Evolutionary conservation across 2,888 invertebrate species (phyloP).

Genomic region (Ophraella communa): DNA sequence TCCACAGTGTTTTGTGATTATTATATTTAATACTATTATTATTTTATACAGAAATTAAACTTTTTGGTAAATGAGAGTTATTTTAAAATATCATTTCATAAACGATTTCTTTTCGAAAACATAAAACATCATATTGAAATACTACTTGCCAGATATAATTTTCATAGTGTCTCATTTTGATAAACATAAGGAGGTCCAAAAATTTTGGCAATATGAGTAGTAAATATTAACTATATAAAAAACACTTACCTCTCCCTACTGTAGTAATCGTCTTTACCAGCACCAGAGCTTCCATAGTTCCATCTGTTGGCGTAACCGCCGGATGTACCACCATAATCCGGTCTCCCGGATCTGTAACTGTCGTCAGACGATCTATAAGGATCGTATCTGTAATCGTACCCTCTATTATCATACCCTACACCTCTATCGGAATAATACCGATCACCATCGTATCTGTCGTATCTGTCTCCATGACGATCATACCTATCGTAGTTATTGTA

Average conservation of each 20-base stretch:
- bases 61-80: too few species aligned
- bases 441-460: conserved; percentile 41
- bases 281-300: conserved; percentile 45
- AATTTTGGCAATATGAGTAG: too few species aligned
- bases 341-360: conserved; percentile 61
- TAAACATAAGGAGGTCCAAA: too few species aligned
- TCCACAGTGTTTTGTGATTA: too few species aligned
- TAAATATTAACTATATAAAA: not conserved
- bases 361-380: conserved; percentile 65
- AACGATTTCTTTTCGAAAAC: too few species aligned
- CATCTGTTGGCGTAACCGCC: conserved; percentile 47
- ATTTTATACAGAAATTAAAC: too few species aligned
- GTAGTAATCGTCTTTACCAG: conserved; percentile 40
- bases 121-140: too few species aligned
- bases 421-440: conserved; percentile 48
- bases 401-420: conserved; percentile 50
- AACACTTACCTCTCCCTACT: conserved; percentile 37
- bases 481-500: conserved; percentile 40
- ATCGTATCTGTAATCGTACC: conserved; percentile 60
- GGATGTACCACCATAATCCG: conserved; percentile 56
- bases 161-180: too few species aligned
- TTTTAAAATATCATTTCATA: too few species aligned
- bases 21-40: too few species aligned
- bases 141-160: too few species aligned
- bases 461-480: conserved; percentile 28